Evolutionary conservation across 2,113 vertebrate genomes (phyloP), one percentile per base, ranked within the genome.

Genomic region (Chloroceryle aenea): DNA sequence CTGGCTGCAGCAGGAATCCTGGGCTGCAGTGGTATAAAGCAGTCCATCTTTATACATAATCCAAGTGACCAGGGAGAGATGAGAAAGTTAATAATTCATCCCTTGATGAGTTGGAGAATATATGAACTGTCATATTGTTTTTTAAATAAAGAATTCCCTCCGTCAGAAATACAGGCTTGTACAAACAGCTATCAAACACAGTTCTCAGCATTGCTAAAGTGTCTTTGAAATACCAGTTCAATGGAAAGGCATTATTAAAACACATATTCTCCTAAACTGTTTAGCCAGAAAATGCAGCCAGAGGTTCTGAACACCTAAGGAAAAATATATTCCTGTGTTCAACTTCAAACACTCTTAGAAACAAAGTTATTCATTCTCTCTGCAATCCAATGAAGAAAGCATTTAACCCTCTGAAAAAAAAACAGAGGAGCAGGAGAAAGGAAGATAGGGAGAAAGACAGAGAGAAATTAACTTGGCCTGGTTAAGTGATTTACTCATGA

Each of bases 311-410:
- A 77, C 59, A 25, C 38, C 45, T 67, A 69, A 85, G 81, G 36
- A 78, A 83, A 95, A 92, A 53, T 43, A 61, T 48, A 83, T 3
- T 6, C 43, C 76, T 26, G 6, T 47, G 20, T 87, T 90, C 48
- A 18, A 79, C 87, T 87, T 88, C 87, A 89, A 76, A 87, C 2
- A 36, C 45, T 72, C 40, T 79, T 42, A 76, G 59, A 76, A 18
- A 73, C n/a, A 89, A 93, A 87, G 80, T 48, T 82, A 91, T 92
- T 95, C 50, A 89, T 85, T 87, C 15, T 79, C 20, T 85, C 48
- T 47, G 27, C 20, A 87, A 61, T 38, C 52, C 45, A 68, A 12
- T 18, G 27, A 91, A 80, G 40, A 19, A 89, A 84, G 6, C 7
- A 62, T 59, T 86, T 73, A 74, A 69, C 47, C 29, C 22, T 78